Conservation (phyloP, 2,888 invertebrate genomes). For the Drosophila emarginata region DNA sequence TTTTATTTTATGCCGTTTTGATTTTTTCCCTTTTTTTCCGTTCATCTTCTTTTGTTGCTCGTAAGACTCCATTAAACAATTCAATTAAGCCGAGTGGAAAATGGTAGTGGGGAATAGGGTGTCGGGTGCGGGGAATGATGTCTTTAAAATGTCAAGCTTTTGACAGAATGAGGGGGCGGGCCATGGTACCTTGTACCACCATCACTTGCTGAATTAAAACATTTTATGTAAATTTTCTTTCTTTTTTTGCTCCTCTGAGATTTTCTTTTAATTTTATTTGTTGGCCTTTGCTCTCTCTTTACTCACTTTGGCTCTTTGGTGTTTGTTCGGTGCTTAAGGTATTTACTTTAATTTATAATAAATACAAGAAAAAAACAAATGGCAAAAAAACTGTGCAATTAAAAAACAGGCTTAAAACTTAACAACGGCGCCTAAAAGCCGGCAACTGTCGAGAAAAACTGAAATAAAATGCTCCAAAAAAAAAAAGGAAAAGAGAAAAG, state of each 20-base stretch:
- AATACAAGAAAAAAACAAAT: constrained; percentile 39
- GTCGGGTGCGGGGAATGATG: constrained; percentile 25
- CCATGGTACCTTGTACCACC: constrained; percentile 18
- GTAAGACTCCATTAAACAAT: constrained; percentile 77
- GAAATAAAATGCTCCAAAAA: constrained; percentile 21
- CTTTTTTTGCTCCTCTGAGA: constrained; percentile 24
- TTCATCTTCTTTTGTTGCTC: constrained; percentile 31
- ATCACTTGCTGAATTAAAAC: constrained; percentile 55
- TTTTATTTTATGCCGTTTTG: constrained; percentile 72
- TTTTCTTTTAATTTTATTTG: constrained; percentile 41
- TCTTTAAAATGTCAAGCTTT: constrained; percentile 67
- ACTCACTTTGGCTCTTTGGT: constrained; percentile 26
- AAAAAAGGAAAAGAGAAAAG: constrained; percentile 24
- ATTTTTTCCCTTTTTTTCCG: constrained; percentile 47
- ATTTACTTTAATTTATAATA: constrained; percentile 66
- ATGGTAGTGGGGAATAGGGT: constrained; percentile 18
- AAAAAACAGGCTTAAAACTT: constrained; percentile 45
- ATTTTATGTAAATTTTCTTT: constrained; percentile 70
- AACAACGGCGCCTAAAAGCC: constrained; percentile 51
- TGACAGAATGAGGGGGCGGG: constrained; percentile 25
- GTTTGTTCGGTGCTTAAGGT: constrained; percentile 65
- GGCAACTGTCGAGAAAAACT: constrained; percentile 34
- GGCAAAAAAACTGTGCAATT: constrained; percentile 50
- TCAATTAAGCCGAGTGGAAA: constrained; percentile 59
- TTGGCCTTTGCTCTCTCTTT: constrained; percentile 21